Conservation (phyloP, 2,888 invertebrate genomes). For the Xestia sexstrigata region DNA sequence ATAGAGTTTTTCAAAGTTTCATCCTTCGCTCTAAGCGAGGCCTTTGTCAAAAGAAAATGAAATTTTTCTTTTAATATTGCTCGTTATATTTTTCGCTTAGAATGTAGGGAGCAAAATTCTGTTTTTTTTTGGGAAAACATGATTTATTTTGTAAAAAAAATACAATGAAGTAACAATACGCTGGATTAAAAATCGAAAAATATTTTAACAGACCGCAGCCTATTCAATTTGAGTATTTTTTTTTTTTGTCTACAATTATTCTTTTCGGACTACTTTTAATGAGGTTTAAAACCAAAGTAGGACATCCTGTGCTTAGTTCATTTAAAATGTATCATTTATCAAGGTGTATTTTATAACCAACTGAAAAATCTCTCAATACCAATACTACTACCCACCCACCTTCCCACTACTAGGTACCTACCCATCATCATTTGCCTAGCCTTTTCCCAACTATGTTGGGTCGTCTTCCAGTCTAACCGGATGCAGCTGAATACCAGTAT, state of each 20-base stretch:
- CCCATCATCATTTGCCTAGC: no score
- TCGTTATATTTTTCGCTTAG: constrained; percentile 42
- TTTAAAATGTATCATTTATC: background rate
- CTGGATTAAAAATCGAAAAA: background rate
- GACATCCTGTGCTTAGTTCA: background rate
- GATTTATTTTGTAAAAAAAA: background rate
- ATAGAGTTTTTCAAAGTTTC: constrained; percentile 74
- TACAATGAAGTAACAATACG: background rate
- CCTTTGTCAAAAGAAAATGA: constrained; percentile 62
- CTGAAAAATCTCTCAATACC: background rate
- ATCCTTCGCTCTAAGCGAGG: constrained; percentile 60
- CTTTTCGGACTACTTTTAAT: no score
- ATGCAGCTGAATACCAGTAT: no score
- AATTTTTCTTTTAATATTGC: constrained; percentile 59
- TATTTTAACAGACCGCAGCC: background rate
- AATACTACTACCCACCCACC: no score
- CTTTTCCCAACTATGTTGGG: no score
- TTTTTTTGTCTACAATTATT: no score
- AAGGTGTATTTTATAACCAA: background rate
- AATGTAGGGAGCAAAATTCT: background rate
- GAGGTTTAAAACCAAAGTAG: background rate
- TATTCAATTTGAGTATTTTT: background rate
- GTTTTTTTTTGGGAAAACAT: background rate
- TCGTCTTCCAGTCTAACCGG: no score
- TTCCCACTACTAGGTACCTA: no score